phyloP scores from a whole-genome alignment of 2,113 vertebrate genomes.

The Poicephalus meyeri region DNA sequence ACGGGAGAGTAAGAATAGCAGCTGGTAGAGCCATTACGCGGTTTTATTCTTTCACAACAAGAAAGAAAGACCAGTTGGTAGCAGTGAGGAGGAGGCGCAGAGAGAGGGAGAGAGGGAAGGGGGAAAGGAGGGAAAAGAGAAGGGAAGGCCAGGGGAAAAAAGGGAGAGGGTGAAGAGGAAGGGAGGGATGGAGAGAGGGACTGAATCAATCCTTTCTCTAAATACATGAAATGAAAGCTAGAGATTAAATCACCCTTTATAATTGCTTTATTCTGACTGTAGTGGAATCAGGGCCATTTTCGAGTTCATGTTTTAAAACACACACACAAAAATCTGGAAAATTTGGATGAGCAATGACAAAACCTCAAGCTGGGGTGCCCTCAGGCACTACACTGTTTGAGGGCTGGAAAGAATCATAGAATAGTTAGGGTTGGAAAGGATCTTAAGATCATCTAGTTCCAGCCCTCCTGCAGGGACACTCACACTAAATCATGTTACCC shows the following conservation, averaged over 20 bases:
- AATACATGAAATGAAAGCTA: not conserved
- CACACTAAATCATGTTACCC: too few species aligned
- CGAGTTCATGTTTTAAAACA: not conserved
- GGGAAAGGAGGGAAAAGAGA: not conserved
- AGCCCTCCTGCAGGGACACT: too few species aligned
- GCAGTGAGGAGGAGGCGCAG: not conserved
- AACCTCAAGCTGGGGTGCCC: not conserved
- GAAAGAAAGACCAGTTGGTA: not conserved
- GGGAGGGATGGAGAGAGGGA: not conserved
- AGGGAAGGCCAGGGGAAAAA: not conserved
- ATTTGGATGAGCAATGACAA: not conserved
- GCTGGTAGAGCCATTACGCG: not conserved
- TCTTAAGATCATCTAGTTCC: too few species aligned
- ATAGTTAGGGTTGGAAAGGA: too few species aligned
- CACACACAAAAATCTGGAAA: fast-evolving
- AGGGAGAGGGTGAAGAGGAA: not conserved
- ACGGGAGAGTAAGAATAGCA: not conserved
- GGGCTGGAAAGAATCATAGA: not conserved
- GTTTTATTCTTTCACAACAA: not conserved
- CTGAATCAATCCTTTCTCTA: not conserved
- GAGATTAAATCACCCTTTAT: not conserved
- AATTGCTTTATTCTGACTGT: not conserved
- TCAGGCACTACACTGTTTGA: not conserved
- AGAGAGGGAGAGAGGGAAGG: not conserved
- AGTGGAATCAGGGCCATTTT: not conserved